Base-by-base conservation (phyloP, 2,888 invertebrate species). In the Orgyia antiqua region DNA sequence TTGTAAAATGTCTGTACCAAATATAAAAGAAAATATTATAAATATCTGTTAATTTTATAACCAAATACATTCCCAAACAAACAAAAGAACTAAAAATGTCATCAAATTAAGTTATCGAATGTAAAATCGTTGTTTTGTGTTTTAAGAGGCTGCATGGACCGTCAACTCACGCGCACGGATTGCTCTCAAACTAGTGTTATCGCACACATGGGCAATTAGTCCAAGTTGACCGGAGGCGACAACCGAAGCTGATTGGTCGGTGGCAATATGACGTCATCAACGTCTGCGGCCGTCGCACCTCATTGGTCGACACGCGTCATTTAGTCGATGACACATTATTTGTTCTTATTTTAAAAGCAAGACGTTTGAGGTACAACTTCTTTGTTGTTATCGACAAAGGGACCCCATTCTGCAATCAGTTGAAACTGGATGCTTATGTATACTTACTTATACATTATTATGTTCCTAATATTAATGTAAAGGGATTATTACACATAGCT, bases 171-270 rank as follows among this genome's bases (percentile, higher is more conserved):
- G 78, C 79, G 80, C 77, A 75, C 67, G 66, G 68, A 67, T 76
- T 76, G 72, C 67, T 74, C 79, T 77, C 64, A 70, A 69, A 68
- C 71, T 71, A 72, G 70, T 69, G 74, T 78, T 78, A 78, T 75
- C 74, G 83, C 86, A 86, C 84, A 86, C 84, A 84, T 74, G 73
- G 77, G 82, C 86, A 86, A 86, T 86, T 86, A 86, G 83, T 78
- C 77, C 78, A 72, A 82, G 80, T 82, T 84, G 84, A 82, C 83
- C 86, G 80, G 67, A 78, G 82, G 84, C 82, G 80, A 80, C 71
- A 75, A 71, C 57, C 66, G 51, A 61, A 59, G 55, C 60, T 51
- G 65, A 86, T 86, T 86, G 84, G 86, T 65, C 69, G 72, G 58
- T 65, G 67, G 65, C 53, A 59, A 49, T 33, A 59, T 84, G 84